Evolutionary conservation across 2,797 vertebrate species (phyloP), one percentile per base, ranked within the genome.

Genomic region (Morus bassanus): DNA sequence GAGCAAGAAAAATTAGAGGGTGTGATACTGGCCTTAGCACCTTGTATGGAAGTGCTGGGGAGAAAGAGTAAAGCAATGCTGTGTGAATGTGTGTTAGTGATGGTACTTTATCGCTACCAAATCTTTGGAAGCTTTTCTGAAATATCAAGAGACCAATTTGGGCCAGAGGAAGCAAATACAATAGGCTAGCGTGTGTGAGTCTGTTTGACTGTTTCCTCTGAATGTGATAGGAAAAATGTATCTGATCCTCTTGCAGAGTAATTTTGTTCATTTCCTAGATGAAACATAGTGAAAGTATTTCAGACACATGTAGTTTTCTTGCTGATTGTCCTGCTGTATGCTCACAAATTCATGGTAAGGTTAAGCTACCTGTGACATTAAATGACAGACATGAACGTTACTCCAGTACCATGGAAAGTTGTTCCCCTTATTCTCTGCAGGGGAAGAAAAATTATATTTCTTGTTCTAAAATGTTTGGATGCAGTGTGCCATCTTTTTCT

Each of bases 381-480:
- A 54, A 54, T 45, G 10, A n/a, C 23, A 45, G 60, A 35, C 5
- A 2, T 14, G 8, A 14, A 5, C 0, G 0, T 33, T 57, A 21
- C 24, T 78, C 33, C 17, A 53, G 25, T 41, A 57, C 14, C 7
- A 9, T 5, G 41, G 30, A 39, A 63, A 73, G 18, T 65, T 89
- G 9, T 30, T 82, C 31, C 53, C 13, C 10, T 73, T 76, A 37
- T 72, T 48, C 30, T 70, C 39, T 50, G 18, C 25, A 39, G 22
- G 11, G 30, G 25, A 67, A 87, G 33, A 73, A 63, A 85, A 56
- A 39, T 13, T 67, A 3, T 50, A 18, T 39, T 68, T 43, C 28
- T 61, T 73, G 24, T 45, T 56, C 37, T 50, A 65, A 54, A 54
- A 56, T 41, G 8, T 51, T 77, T 77, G 48, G 59, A 54, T 61